Percentiles rank a stretch among this genome's conserved stretches.
phyloP scores from a whole-genome alignment of 2,888 invertebrate genomes.

The Bedellia somnulentella region DNA sequence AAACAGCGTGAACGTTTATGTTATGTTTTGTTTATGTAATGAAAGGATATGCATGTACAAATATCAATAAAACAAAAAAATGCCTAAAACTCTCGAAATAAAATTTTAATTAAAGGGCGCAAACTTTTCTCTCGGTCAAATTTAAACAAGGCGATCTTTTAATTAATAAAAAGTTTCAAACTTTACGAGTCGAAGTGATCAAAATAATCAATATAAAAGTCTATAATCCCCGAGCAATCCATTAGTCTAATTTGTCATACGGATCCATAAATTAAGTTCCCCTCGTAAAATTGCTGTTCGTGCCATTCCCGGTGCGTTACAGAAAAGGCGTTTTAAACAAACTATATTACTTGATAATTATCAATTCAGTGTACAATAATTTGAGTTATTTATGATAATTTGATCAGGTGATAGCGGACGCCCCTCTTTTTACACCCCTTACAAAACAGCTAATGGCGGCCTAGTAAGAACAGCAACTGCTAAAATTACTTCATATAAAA shows the following conservation, averaged over 20 bases:
- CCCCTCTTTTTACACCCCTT: slow-evolving; percentile 10
- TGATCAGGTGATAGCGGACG: slow-evolving; percentile 8
- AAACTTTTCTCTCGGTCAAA: background rate
- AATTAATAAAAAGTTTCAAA: background rate
- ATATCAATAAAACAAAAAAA: too few relatives aligned
- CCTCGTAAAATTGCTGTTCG: slow-evolving; percentile 25
- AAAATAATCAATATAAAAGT: background rate
- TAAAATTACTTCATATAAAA: slow-evolving; percentile 32
- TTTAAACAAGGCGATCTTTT: background rate
- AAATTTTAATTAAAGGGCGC: too few relatives aligned
- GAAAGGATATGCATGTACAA: too few relatives aligned
- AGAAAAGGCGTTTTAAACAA: slow-evolving; percentile 47
- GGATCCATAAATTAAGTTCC: slow-evolving; percentile 41
- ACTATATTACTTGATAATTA: slow-evolving; percentile 45
- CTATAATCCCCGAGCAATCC: slow-evolving; percentile 16
- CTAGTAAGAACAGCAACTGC: slow-evolving; percentile 32
- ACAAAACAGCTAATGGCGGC: slow-evolving; percentile 41
- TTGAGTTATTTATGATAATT: slow-evolving; percentile 20
- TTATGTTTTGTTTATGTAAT: too few relatives aligned
- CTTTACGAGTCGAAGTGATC: background rate
- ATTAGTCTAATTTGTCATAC: slow-evolving; percentile 46
- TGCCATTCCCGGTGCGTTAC: too few relatives aligned
- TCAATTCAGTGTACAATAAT: slow-evolving; percentile 30
- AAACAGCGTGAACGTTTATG: too few relatives aligned
- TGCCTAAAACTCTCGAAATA: too few relatives aligned